These are phyloP conservation scores for Gadus macrocephalus DNA, from an alignment of 2,113 vertebrate genomes.

Conservation along the genomic window DNA sequence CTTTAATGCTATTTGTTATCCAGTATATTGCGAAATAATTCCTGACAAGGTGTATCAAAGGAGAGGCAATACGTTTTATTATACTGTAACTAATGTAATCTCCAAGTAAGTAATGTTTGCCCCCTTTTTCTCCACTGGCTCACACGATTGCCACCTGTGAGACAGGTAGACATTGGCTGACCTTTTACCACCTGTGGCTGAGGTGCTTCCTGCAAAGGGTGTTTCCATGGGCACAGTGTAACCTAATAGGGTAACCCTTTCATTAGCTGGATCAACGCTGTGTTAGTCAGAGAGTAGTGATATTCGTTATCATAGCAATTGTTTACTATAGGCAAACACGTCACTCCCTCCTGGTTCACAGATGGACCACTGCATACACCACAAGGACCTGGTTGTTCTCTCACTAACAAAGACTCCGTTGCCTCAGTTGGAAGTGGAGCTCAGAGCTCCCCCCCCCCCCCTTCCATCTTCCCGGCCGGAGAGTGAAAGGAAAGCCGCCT, in stretches of 20 bases:
- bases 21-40: too few relatives aligned
- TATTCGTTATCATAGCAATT: too few relatives aligned
- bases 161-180: not conserved
- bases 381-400: not conserved
- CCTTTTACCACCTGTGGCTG: slow-evolving; percentile 63
- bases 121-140: slow-evolving; percentile 19
- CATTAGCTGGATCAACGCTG: too few relatives aligned
- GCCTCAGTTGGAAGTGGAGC: slow-evolving; percentile 28
- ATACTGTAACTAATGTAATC: too few relatives aligned
- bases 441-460: slow-evolving; percentile 10
- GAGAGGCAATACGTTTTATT: too few relatives aligned
- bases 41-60: too few relatives aligned
- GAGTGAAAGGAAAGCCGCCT: slow-evolving; percentile 51
- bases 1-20: too few relatives aligned
- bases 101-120: too few relatives aligned
- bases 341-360: not conserved
- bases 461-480: slow-evolving; percentile 16
- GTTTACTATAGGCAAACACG: too few relatives aligned
- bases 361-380: not conserved
- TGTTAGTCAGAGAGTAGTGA: too few relatives aligned
- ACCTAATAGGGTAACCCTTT: not conserved
- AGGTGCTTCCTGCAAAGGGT: slow-evolving; percentile 44
- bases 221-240: slow-evolving; percentile 45
- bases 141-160: slow-evolving; percentile 41
- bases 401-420: slow-evolving; percentile 10